Percentiles rank a stretch among this genome's conserved stretches.
Evolutionary conservation across 2,797 vertebrate genomes (phyloP).

Genomic region (Lepus oiostolus): DNA sequence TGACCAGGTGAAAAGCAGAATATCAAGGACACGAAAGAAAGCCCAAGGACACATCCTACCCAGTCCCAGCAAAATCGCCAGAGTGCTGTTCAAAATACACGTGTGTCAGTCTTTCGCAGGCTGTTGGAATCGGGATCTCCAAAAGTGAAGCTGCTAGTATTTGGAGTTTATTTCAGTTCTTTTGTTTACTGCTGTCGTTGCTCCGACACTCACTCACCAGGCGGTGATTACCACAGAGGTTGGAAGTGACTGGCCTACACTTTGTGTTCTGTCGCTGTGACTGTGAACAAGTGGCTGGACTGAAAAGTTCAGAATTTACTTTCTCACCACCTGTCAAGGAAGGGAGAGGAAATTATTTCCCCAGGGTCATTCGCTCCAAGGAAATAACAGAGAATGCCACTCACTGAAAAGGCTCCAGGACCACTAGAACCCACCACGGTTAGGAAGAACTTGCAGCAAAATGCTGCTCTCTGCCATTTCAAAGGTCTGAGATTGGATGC

Average conservation of each 20-base stretch:
- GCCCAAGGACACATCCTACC: background rate
- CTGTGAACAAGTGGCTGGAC: background rate
- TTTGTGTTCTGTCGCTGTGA: conserved; percentile 22
- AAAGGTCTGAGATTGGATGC: background rate
- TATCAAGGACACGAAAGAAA: background rate
- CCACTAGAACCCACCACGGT: background rate
- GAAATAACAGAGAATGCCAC: background rate
- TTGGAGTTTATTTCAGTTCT: background rate
- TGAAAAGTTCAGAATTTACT: conserved; percentile 39
- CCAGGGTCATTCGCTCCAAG: background rate
- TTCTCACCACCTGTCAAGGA: background rate
- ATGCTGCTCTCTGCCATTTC: conserved; percentile 24
- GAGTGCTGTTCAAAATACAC: background rate
- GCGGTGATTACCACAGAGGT: background rate
- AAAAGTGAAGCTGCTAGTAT: background rate
- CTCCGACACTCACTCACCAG: background rate
- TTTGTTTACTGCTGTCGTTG: background rate
- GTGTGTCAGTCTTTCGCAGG: background rate
- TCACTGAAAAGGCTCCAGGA: background rate
- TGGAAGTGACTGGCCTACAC: background rate
- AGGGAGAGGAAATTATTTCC: background rate
- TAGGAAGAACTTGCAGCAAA: background rate
- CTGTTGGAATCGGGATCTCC: background rate
- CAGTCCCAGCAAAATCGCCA: background rate
- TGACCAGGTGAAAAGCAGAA: background rate